Base-by-base conservation (phyloP, 2,113 vertebrate species). In the Pungitius pungitius region DNA sequence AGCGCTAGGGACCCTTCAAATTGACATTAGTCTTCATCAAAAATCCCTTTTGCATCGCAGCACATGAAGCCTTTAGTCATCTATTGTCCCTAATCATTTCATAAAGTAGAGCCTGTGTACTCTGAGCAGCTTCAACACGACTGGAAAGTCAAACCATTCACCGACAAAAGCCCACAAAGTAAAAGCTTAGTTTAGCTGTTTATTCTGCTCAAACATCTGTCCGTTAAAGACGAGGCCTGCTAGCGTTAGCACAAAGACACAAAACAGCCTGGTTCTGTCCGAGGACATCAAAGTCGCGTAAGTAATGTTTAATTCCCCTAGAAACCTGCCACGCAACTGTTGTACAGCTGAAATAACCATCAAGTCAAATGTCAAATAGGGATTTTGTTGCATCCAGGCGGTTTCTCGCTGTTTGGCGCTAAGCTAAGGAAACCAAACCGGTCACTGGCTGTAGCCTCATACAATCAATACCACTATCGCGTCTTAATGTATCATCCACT, bases 121-220 rank as follows among this genome's bases (percentile, higher is more conserved):
- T 33, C 14, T 8, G 49, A 66, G 45, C 70, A 68, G 54, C 65
- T 17, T 39, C 2, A 24, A 59, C 42, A 56, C 54, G 27, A 63
- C 59, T n/a, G n/a, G 60, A 10, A 24, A 47, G 63, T 74, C 24
- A 68, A 70, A 57, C 63, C 0, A 26, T 37, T 47, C 2, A 24
- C 33, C 5, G 43, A 69, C 58, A 7, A 52, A 55, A 68, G 39
- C 64, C 9, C 42, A 65, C 65, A 33, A 77, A 83, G 54, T 22
- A 40, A 75, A 86, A 70, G 73, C 68, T 20, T 33, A 0, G 67
- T n/a, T n/a, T n/a, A n/a, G n/a, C n/a, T 26, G 13, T 8, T 6
- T 15, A 17, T 2, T 47, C 3, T 6, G 26, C 13, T 35, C 30
- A 12, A 26, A 37, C 6, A 11, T 24, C 20, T 22, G 13, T 15